Conservation (phyloP, 2,797 vertebrate species). For the Podarcis lilfordi region DNA sequence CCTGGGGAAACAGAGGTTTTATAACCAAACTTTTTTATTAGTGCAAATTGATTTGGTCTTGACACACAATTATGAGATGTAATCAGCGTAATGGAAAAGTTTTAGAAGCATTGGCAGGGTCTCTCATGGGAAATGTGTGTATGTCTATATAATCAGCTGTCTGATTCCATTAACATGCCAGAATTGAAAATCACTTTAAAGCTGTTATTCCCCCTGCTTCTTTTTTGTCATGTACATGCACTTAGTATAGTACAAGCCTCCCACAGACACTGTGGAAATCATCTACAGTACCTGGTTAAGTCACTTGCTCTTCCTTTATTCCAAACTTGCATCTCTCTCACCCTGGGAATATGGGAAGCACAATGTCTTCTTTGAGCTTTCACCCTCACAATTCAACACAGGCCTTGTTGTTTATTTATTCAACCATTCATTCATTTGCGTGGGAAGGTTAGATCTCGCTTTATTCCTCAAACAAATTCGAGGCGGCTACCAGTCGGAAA, state of each 20-base stretch:
- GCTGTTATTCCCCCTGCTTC: not conserved
- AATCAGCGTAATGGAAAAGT: constrained; percentile 11
- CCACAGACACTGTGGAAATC: not conserved
- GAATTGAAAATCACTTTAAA: constrained; percentile 2
- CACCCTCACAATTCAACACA: not conserved
- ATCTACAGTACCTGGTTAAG: not conserved
- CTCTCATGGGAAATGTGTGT: not conserved
- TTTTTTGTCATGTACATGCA: not conserved
- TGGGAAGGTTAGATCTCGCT: too few relatives aligned
- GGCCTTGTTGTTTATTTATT: not conserved
- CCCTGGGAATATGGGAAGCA: not conserved
- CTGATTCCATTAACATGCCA: constrained; percentile 19
- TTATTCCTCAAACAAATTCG: too few relatives aligned
- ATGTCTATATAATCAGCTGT: not conserved
- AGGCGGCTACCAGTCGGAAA: too few relatives aligned
- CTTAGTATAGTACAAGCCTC: constrained; percentile 8
- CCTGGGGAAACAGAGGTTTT: not conserved
- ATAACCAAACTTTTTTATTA: not conserved
- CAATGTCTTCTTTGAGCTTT: not conserved
- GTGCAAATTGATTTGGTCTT: constrained; percentile 2
- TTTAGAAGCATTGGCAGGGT: not conserved
- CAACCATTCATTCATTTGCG: too few relatives aligned
- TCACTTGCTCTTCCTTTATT: constrained; percentile 1
- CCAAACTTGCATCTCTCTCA: constrained; percentile 1
- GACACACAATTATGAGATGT: not conserved